Conservation (phyloP, 2,113 vertebrate species). For the Choloepus hoffmanni region DNA sequence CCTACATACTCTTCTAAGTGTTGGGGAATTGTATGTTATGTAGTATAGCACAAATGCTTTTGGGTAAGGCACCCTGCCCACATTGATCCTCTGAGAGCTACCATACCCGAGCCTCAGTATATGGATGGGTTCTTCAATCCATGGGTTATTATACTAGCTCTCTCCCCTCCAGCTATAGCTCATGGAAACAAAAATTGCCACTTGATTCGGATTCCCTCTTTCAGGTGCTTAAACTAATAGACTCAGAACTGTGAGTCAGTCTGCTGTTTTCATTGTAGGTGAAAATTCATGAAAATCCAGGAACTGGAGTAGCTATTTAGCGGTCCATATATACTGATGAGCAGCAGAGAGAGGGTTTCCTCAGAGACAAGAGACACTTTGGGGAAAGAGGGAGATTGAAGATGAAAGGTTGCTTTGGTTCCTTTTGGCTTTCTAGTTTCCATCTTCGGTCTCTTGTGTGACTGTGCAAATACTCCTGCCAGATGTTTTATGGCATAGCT, state of each 20-base stretch:
- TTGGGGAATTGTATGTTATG: not conserved
- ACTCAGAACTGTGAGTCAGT: not conserved
- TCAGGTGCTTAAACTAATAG: not conserved
- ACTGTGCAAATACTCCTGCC: not conserved
- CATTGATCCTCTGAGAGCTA: not conserved
- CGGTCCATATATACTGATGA: not conserved
- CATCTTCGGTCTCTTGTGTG: not conserved
- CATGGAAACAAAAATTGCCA: not conserved
- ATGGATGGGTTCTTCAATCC: not conserved
- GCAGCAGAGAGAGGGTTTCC: not conserved
- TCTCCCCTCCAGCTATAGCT: not conserved
- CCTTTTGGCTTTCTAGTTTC: not conserved
- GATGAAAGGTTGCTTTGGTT: not conserved
- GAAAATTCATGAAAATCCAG: not conserved
- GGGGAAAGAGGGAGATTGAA: not conserved
- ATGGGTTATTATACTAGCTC: not conserved
- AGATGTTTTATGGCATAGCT: not conserved
- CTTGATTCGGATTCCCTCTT: not conserved
- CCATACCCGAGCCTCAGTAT: not conserved
- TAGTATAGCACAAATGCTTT: not conserved
- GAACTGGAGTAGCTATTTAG: not conserved
- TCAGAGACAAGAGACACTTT: not conserved
- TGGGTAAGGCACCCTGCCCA: rapidly evolving
- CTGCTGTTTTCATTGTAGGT: not conserved
- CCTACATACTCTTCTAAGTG: not conserved